These are phyloP conservation scores for Tragulus kanchil DNA, from an alignment of 2,113 vertebrate species.

Conservation along the genomic window DNA sequence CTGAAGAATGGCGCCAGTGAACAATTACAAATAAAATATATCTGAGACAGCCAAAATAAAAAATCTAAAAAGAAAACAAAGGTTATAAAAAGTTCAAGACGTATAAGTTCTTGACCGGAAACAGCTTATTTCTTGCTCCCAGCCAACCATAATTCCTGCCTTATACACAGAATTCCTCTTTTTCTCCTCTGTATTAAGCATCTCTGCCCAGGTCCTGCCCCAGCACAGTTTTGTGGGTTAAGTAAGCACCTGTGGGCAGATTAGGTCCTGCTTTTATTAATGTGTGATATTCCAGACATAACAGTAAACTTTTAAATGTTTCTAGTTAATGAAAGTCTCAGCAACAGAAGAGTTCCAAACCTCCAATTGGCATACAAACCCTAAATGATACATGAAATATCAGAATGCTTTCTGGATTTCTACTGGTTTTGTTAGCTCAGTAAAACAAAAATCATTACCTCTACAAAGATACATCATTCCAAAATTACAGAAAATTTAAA, in stretches of 20 bases:
- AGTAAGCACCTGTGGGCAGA: too few species aligned
- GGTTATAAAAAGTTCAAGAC: background rate
- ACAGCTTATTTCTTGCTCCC: background rate
- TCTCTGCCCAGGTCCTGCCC: background rate
- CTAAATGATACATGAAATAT: background rate
- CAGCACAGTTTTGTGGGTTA: too few species aligned
- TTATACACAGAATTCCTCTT: background rate
- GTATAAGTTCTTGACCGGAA: background rate
- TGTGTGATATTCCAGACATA: background rate
- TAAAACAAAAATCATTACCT: conserved; percentile 97
- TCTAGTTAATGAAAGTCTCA: background rate
- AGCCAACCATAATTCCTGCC: background rate
- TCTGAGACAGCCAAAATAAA: background rate
- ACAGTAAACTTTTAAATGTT: background rate
- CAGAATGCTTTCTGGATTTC: background rate
- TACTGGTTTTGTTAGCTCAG: background rate
- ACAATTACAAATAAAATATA: background rate
- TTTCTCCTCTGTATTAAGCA: background rate
- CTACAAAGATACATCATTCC: conserved; percentile 93
- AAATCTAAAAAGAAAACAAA: background rate
- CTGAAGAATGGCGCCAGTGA: conserved; percentile 26
- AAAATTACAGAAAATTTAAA: conserved; percentile 93
- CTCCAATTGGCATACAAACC: background rate
- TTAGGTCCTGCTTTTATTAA: background rate
- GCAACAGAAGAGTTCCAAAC: background rate